Base-by-base conservation (phyloP, 1,140 invertebrate species). In the Ostrea edulis region DNA sequence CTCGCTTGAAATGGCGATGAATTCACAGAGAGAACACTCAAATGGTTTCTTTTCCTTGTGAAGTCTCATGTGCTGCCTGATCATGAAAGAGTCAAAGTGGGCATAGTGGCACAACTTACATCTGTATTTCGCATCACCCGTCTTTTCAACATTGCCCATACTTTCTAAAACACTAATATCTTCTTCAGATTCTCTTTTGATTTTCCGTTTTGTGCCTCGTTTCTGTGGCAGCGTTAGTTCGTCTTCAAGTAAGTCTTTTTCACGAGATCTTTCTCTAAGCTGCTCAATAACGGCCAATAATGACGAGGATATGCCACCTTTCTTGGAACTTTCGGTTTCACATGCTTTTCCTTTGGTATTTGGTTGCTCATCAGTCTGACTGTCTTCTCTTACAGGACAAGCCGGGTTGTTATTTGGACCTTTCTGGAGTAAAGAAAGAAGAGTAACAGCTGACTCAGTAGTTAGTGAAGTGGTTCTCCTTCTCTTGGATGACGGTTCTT, bases 261-360 rank as follows among this genome's bases (percentile, higher is more conserved):
- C 94, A 29, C 91, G 89, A 4, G 93, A 93, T n/a, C 92, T 82
- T 88, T 94, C 93, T 71, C 94, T 89, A 0, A 95, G 88, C 83
- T 95, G 94, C 86, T 95, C 94, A 88, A 95, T 95, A 25, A 95
- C 94, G 22, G 94, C 94, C 54, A 95, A 90, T 17, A 95, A 88
- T 22, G 94, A 94, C n/a, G 93, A 94, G 62, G 94, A 94, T 68
- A 95, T 95, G 4, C 94, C 93, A 82, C 89, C 88, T 62, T 89
- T 83, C 90, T 91, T 91, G 90, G 82, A 82, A 62, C 81, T 82
- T 54, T 88, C 87, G 17, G 55, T 88, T 7, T 90, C 91, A 25
- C 89, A 53, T 77, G 82, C 54, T 53, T 12, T 84, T 8, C 17
- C 20, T 83, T 29, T 51, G 55, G 35, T 35, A 2, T 81, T 71